These are phyloP conservation scores for Laticauda laticaudata DNA, from an alignment of 2,113 vertebrate species.

Conservation along the genomic window DNA sequence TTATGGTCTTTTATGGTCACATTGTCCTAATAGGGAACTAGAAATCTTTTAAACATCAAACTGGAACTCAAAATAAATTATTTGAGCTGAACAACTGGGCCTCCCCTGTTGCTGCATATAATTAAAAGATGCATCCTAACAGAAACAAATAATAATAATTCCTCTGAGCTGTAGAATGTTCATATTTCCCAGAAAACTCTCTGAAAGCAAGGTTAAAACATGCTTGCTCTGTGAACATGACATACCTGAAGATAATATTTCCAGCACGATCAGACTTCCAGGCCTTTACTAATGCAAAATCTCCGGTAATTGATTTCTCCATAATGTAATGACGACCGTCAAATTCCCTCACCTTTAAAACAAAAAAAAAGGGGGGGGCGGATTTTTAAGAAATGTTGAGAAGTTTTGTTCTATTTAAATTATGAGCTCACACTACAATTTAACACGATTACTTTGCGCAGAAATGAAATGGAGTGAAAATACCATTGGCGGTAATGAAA, in stretches of 20 bases:
- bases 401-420: not conserved
- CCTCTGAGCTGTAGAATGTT: not conserved
- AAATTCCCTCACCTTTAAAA: conserved; percentile 86
- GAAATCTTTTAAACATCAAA: not conserved
- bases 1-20: not conserved
- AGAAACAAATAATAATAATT: not conserved
- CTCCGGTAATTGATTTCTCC: conserved; percentile 92
- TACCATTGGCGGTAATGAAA: not conserved
- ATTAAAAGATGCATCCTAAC: not conserved
- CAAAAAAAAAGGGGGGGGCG: not conserved
- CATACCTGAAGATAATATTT: conserved; percentile 94
- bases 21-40: not conserved
- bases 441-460: not conserved
- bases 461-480: not conserved
- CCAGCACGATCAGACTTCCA: conserved; percentile 96
- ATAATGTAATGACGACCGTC: conserved; percentile 87
- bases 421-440: not conserved
- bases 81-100: not conserved
- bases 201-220: not conserved
- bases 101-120: no score
- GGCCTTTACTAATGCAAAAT: conserved; percentile 93
- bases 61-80: not conserved
- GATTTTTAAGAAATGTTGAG: fast-evolving
- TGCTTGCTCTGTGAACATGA: not conserved
- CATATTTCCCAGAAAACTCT: not conserved